phyloP scores from a whole-genome alignment of 2,113 vertebrate species.

The Syngnathus typhle region DNA sequence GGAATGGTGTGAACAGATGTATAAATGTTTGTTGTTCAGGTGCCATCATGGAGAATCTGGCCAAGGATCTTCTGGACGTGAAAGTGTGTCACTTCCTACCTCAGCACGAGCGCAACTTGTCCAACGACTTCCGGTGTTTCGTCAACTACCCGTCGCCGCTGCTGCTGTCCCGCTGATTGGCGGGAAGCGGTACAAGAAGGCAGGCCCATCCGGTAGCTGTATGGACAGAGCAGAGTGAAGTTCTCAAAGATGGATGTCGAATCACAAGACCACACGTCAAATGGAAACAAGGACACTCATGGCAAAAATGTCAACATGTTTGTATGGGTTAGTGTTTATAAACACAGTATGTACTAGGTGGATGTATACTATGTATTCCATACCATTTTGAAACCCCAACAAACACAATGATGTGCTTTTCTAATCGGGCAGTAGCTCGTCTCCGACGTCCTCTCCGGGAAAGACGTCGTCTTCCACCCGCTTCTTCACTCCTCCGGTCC shows the following conservation, averaged over 20 bases:
- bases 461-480: slow-evolving; percentile 86
- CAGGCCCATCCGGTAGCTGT: not conserved
- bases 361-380: not conserved
- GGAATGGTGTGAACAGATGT: no score
- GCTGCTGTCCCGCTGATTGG: slow-evolving; percentile 62
- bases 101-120: slow-evolving; percentile 81
- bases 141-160: slow-evolving; percentile 82
- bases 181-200: not conserved
- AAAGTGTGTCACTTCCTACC: slow-evolving; percentile 84
- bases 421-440: slow-evolving; percentile 90
- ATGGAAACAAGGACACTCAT: not conserved
- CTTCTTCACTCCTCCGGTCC: slow-evolving; percentile 84
- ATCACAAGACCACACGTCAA: no score
- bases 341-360: not conserved
- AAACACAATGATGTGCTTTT: not conserved
- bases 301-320: not conserved
- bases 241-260: no score
- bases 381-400: not conserved
- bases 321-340: not conserved
- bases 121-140: slow-evolving; percentile 90
- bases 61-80: slow-evolving; percentile 76
- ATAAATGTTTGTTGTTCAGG: slow-evolving; percentile 61
- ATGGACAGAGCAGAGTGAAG: not conserved
- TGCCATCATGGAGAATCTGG: slow-evolving; percentile 81
- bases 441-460: slow-evolving; percentile 89